Conservation (phyloP, 2,113 vertebrate genomes). For the Notarius quadriscutis region DNA sequence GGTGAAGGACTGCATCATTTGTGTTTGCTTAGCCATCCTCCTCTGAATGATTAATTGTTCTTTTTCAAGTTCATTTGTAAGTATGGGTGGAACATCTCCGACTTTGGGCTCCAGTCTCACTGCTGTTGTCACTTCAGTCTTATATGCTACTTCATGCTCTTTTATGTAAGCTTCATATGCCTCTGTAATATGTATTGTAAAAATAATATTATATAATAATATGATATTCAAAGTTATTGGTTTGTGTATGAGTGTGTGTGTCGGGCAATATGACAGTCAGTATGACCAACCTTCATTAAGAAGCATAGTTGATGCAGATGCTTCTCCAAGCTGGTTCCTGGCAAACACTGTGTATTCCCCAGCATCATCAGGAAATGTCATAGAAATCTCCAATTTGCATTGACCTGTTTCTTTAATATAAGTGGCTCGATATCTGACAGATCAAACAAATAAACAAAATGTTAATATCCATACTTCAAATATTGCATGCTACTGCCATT, state of each 20-base stretch:
- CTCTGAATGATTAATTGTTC: slow-evolving; percentile 82
- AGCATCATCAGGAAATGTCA: slow-evolving; percentile 96
- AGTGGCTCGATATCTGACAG: slow-evolving; percentile 86
- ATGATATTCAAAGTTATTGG: neutral
- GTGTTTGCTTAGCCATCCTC: slow-evolving; percentile 85
- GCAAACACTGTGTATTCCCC: slow-evolving; percentile 91
- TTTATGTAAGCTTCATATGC: slow-evolving; percentile 87
- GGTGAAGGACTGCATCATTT: slow-evolving; percentile 76
- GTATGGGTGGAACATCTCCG: slow-evolving; percentile 76
- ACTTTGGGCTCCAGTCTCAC: slow-evolving; percentile 80
- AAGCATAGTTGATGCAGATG: slow-evolving; percentile 83
- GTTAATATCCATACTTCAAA: neutral
- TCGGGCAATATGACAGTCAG: neutral
- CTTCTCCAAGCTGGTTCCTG: slow-evolving; percentile 89
- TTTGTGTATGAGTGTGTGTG: neutral
- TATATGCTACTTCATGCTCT: slow-evolving; percentile 82
- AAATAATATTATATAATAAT: neutral
- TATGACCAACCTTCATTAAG: slow-evolving; percentile 85
- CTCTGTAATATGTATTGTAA: slow-evolving; percentile 69
- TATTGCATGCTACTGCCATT: neutral
- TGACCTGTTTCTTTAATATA: slow-evolving; percentile 91
- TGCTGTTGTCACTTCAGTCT: slow-evolving; percentile 77
- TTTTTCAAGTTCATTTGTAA: slow-evolving; percentile 76
- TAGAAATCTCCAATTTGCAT: slow-evolving; percentile 94
- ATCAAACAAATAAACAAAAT: slow-evolving; percentile 19